A percentile compares a stretch with the other conserved stretches of the same genome.
phyloP scores from a whole-genome alignment of 2,797 vertebrate species.

The Leuciscus waleckii region DNA sequence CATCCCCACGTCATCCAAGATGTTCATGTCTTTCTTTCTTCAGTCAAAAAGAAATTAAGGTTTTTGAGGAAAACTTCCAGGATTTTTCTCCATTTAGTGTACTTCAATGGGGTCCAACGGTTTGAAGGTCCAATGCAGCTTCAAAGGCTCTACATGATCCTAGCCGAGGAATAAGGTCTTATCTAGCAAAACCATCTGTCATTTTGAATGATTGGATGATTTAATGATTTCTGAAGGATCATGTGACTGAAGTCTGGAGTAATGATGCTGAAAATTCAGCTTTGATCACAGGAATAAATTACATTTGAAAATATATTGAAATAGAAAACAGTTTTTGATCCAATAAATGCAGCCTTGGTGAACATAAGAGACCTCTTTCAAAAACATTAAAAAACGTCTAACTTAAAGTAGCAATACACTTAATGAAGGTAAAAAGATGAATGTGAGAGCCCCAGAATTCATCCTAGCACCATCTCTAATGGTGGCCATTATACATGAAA shows the following conservation, averaged over 20 bases:
- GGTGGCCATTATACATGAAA: slow-evolving; percentile 26
- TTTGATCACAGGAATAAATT: not conserved
- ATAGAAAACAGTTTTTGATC: not conserved
- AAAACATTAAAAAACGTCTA: not conserved
- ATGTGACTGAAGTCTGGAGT: not conserved
- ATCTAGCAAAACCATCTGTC: no score
- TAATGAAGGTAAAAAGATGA: not conserved
- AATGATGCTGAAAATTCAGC: not conserved
- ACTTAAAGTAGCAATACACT: not conserved
- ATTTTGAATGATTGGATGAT: no score
- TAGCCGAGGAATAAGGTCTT: no score
- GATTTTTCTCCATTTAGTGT: no score
- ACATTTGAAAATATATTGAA: not conserved
- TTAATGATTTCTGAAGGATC: not conserved
- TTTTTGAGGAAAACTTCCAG: no score
- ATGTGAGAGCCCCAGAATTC: not conserved
- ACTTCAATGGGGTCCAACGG: no score
- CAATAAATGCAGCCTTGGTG: not conserved
- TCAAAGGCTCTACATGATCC: no score
- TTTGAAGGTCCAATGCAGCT: no score
- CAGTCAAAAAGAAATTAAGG: no score
- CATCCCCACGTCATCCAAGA: no score
- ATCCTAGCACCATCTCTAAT: not conserved
- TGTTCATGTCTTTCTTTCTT: no score
- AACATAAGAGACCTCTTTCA: not conserved